Conservation (phyloP, 2,888 invertebrate genomes). For the Drosophila ezoana region DNA sequence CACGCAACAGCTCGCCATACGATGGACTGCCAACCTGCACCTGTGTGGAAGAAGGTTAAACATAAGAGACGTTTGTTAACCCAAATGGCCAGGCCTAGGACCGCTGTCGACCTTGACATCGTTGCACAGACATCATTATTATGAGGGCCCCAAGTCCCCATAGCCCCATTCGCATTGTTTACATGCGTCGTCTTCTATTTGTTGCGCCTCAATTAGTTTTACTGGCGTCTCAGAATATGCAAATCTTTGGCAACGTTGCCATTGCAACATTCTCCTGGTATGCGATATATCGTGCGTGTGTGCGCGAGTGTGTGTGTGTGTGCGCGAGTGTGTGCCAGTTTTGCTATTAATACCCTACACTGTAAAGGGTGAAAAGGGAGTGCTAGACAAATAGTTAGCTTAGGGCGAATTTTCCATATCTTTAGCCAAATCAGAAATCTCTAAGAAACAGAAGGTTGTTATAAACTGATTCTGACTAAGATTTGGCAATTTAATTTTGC, state of each 20-base stretch:
- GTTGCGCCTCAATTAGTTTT: slow-evolving; percentile 76
- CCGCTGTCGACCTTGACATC: slow-evolving; percentile 46
- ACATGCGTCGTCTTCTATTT: slow-evolving; percentile 57
- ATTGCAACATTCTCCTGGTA: slow-evolving; percentile 41
- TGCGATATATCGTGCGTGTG: slow-evolving; percentile 18
- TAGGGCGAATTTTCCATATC: not conserved
- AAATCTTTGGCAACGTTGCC: slow-evolving; percentile 66
- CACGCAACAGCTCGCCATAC: slow-evolving; percentile 93
- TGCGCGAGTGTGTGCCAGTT: slow-evolving; percentile 59
- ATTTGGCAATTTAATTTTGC: too few species aligned
- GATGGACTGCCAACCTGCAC: slow-evolving; percentile 94
- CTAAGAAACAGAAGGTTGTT: too few species aligned
- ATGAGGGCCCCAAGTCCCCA: slow-evolving; percentile 35
- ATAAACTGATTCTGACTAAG: too few species aligned
- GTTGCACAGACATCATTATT: slow-evolving; percentile 38
- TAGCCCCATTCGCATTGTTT: slow-evolving; percentile 54
- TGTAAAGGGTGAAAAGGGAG: slow-evolving; percentile 23
- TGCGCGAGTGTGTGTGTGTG: slow-evolving; percentile 9
- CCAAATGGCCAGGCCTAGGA: slow-evolving; percentile 24
- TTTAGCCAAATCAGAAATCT: too few species aligned
- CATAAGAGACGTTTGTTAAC: slow-evolving; percentile 24
- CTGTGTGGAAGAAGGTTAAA: slow-evolving; percentile 86
- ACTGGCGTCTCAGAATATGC: slow-evolving; percentile 64
- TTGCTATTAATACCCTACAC: slow-evolving; percentile 48
- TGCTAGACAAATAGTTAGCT: too few species aligned